Percentiles rank a stretch among this genome's conserved stretches.
phyloP scores from a whole-genome alignment of 2,113 vertebrate species.

The Thomomys bottae region DNA sequence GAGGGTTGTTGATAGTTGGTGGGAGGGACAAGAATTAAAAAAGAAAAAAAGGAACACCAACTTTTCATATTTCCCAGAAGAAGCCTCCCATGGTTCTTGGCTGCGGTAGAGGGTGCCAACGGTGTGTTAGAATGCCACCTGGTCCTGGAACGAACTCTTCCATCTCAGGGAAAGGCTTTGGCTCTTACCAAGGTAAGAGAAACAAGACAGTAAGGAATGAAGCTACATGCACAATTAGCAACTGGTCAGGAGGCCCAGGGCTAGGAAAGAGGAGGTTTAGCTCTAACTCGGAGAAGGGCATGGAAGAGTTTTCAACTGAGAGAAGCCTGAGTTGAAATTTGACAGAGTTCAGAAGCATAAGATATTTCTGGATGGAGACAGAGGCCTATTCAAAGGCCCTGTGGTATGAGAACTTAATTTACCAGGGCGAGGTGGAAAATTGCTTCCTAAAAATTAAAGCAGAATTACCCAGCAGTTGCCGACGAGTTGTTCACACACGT shows the following conservation, averaged over 20 bases:
- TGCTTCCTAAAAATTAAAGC: conserved; percentile 31
- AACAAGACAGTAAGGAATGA: not conserved
- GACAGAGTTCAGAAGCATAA: not conserved
- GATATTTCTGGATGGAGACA: not conserved
- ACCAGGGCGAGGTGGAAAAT: not conserved
- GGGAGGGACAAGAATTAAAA: not conserved
- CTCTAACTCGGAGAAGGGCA: not conserved
- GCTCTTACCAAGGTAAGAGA: not conserved
- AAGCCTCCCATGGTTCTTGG: not conserved
- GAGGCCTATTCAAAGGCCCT: not conserved
- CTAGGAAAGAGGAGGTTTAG: not conserved
- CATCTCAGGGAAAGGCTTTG: not conserved
- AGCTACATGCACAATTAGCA: not conserved
- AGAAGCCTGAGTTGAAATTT: not conserved
- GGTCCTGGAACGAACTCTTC: not conserved
- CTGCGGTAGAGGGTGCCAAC: not conserved
- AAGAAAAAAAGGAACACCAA: not conserved
- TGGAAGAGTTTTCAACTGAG: not conserved
- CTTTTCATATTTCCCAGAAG: not conserved
- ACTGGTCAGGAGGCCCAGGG: not conserved
- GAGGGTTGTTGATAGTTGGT: not conserved
- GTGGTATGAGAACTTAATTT: not conserved
- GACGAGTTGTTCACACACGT: not conserved
- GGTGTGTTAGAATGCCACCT: too few species aligned
- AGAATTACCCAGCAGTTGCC: not conserved